Evolutionary conservation across 2,888 invertebrate genomes (phyloP).

Genomic region (Cordilura impudica): DNA sequence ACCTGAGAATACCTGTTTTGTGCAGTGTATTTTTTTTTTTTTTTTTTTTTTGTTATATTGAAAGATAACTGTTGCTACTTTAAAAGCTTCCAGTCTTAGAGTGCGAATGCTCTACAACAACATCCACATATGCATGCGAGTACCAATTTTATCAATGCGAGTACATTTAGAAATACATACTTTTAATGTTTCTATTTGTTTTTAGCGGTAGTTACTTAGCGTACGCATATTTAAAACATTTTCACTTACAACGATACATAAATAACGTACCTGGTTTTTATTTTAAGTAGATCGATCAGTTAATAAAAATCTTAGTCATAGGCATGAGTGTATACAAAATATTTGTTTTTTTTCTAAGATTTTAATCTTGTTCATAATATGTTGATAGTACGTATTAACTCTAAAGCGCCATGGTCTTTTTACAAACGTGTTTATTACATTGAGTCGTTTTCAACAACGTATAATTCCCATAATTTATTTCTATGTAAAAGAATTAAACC

Average conservation of each 20-base stretch:
- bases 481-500: constrained; percentile 28
- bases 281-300: constrained; percentile 53
- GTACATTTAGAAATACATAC: constrained; percentile 16
- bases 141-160: too few species aligned
- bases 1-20: constrained; percentile 31
- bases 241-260: constrained; percentile 26
- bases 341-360: constrained; percentile 22
- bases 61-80: constrained; percentile 43
- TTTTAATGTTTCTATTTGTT: constrained; percentile 42
- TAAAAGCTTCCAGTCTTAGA: constrained; percentile 35
- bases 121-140: background rate
- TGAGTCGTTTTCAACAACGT: background rate
- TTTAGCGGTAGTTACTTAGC: background rate
- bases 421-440: background rate
- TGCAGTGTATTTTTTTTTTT: too few species aligned
- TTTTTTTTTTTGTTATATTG: constrained; percentile 5
- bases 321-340: background rate
- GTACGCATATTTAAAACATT: constrained; percentile 22
- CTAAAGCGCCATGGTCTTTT: constrained; percentile 32
- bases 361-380: constrained; percentile 29
- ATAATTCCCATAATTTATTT: constrained; percentile 50
- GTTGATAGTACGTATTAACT: background rate
- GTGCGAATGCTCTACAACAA: background rate
- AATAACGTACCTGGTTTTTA: constrained; percentile 19
- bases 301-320: constrained; percentile 40